These are phyloP conservation scores for Kryptolebias marmoratus DNA, from an alignment of 2,113 vertebrate species.

Conservation along the genomic window DNA sequence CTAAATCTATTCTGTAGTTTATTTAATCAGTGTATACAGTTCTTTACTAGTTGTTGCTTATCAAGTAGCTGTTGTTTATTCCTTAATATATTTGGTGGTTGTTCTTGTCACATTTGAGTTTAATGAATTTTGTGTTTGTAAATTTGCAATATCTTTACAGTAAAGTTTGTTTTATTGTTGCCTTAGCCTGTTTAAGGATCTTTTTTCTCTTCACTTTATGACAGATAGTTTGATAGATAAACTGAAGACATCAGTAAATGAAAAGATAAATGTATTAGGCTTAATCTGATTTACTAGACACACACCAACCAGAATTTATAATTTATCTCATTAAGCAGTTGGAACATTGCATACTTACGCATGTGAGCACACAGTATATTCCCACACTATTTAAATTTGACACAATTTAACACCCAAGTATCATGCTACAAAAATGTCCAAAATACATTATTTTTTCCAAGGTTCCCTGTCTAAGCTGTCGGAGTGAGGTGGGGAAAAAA, in stretches of 20 bases:
- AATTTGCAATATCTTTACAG: background rate
- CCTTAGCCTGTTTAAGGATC: background rate
- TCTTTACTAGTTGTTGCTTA: too few species aligned
- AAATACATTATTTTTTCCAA: constrained; percentile 4
- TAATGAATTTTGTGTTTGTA: background rate
- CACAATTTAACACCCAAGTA: constrained; percentile 23
- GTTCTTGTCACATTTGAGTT: background rate
- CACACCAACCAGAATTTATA: constrained; percentile 16
- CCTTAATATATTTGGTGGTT: background rate
- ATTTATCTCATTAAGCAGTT: constrained; percentile 33
- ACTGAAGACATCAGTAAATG: background rate
- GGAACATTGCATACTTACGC: constrained; percentile 9
- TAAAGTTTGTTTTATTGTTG: background rate
- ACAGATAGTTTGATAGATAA: background rate
- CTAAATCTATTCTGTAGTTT: too few species aligned
- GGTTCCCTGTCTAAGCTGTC: constrained; percentile 31
- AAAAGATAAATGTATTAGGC: constrained; percentile 6
- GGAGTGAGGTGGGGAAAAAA: background rate
- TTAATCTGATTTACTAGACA: constrained; percentile 34
- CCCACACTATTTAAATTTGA: constrained; percentile 14
- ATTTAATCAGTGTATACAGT: too few species aligned
- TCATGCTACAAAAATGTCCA: constrained; percentile 11
- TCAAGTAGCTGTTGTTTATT: too few species aligned
- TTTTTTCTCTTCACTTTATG: background rate
- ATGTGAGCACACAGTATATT: background rate